phyloP scores from a whole-genome alignment of 1,140 invertebrate genomes.

The Delia radicum region DNA sequence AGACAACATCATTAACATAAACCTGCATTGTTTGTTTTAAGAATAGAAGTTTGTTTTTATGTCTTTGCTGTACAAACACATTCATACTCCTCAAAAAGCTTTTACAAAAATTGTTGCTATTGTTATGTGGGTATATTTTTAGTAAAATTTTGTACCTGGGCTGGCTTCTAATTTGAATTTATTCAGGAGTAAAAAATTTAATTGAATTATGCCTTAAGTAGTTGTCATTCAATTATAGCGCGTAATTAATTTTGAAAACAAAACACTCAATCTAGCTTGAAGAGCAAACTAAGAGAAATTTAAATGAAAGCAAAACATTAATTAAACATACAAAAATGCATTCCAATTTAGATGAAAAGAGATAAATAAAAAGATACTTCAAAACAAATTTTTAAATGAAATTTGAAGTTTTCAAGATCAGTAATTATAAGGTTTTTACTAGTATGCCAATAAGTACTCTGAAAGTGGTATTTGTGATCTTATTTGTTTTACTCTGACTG shows the following conservation, averaged over 20 bases:
- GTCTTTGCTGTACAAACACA: not conserved
- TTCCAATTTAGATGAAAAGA: too few relatives aligned
- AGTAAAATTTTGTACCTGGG: not conserved
- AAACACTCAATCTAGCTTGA: not conserved
- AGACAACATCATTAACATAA: not conserved
- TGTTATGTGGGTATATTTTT: not conserved
- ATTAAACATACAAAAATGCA: too few relatives aligned
- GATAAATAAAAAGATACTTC: too few relatives aligned
- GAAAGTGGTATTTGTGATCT: not conserved
- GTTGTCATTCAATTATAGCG: slow-evolving; percentile 18
- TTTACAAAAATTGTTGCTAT: not conserved
- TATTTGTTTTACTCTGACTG: not conserved
- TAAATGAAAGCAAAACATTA: too few relatives aligned
- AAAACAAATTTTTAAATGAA: too few relatives aligned
- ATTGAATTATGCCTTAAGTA: slow-evolving; percentile 18
- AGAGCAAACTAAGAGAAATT: too few relatives aligned
- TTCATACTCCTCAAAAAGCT: not conserved
- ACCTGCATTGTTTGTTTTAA: not conserved
- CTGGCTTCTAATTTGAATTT: not conserved
- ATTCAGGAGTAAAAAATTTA: not conserved
- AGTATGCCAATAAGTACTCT: too few relatives aligned
- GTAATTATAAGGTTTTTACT: too few relatives aligned
- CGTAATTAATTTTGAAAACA: not conserved
- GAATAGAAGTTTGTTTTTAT: not conserved
- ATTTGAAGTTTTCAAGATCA: too few relatives aligned